Conservation (phyloP, 2,113 vertebrate species). For the Anhinga anhinga region DNA sequence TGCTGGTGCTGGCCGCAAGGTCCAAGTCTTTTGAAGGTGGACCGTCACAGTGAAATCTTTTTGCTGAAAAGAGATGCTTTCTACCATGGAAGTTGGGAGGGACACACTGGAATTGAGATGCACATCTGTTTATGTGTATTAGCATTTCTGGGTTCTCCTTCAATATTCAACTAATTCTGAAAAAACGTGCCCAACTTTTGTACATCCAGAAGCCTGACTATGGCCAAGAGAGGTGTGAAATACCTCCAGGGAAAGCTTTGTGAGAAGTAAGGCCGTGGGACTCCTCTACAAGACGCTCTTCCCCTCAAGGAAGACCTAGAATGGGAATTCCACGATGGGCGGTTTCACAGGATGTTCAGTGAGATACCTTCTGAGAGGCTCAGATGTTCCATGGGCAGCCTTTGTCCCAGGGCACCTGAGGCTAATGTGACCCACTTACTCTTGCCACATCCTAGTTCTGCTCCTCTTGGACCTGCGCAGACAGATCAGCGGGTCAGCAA, state of each 20-base stretch:
- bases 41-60: not conserved
- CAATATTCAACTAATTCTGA: not conserved
- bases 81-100: not conserved
- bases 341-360: not conserved
- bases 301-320: not conserved
- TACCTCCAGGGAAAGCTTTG: not conserved
- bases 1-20: not conserved
- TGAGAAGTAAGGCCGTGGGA: not conserved
- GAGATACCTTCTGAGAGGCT: not conserved
- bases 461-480: not conserved
- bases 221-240: not conserved
- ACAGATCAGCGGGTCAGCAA: not conserved
- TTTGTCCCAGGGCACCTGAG: not conserved
- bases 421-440: slow-evolving; percentile 30
- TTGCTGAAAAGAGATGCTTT: not conserved
- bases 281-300: not conserved
- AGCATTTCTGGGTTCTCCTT: not conserved
- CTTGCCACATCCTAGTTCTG: not conserved
- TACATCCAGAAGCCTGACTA: not conserved
- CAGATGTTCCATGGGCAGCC: not conserved
- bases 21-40: not conserved
- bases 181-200: rapidly evolving
- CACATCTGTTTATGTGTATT: not conserved
- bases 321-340: not conserved
- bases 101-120: not conserved